These are phyloP conservation scores for Otolemur garnettii DNA, from an alignment of 2,113 vertebrate species.

Conservation along the genomic window DNA sequence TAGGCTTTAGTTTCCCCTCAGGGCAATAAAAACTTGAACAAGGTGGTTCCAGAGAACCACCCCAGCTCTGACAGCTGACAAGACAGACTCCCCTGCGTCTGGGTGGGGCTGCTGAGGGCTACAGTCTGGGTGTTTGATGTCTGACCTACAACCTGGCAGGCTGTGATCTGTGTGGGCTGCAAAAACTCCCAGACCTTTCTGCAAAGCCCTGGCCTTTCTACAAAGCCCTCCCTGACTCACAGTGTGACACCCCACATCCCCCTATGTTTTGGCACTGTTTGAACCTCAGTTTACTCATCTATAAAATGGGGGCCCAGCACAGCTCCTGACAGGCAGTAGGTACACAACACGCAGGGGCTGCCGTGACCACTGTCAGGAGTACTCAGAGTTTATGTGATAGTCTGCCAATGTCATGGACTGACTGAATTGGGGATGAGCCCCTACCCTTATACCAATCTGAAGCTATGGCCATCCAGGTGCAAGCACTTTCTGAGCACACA, in stretches of 20 bases:
- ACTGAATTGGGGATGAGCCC: background rate
- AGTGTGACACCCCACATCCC: background rate
- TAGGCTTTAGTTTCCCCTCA: background rate
- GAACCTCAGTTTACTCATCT: background rate
- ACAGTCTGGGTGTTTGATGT: background rate
- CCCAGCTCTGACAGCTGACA: background rate
- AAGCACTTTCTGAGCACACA: background rate
- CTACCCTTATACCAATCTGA: background rate
- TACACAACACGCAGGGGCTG: accelerated
- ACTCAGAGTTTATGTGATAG: no score
- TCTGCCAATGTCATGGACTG: background rate
- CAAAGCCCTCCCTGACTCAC: background rate
- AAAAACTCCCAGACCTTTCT: background rate
- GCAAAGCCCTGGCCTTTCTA: background rate
- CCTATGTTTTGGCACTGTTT: background rate
- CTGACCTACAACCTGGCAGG: background rate
- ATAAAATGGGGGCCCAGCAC: background rate
- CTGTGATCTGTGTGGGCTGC: background rate
- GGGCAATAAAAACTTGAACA: background rate
- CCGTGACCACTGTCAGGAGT: accelerated
- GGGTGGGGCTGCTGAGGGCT: background rate
- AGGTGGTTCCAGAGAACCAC: background rate
- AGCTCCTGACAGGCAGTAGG: background rate
- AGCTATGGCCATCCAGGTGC: background rate
- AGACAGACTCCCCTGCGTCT: background rate